Conservation (phyloP, 1,140 invertebrate species). For the Chymomyza costata region DNA sequence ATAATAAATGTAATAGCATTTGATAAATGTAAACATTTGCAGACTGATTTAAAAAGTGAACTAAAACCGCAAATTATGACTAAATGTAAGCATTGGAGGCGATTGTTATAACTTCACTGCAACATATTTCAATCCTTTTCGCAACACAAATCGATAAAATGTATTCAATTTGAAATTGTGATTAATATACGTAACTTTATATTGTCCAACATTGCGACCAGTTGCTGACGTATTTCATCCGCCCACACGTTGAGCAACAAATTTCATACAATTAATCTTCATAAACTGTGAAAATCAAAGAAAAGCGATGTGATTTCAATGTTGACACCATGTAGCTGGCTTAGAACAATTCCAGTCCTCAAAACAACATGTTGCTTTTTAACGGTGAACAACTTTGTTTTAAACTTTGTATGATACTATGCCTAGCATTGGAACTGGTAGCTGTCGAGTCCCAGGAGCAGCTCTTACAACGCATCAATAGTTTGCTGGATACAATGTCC, state of each 20-base stretch:
- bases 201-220: constrained; percentile 30
- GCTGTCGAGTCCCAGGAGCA: constrained; percentile 11
- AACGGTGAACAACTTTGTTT: constrained; percentile 18
- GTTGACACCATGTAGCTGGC: constrained; percentile 12
- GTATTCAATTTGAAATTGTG: constrained; percentile 62
- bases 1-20: no score
- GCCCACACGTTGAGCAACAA: constrained; percentile 26
- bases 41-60: no score
- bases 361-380: constrained; percentile 48
- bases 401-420: constrained; percentile 31
- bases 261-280: constrained; percentile 62
- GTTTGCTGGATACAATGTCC: constrained; percentile 41
- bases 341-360: constrained; percentile 36
- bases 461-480: constrained; percentile 41
- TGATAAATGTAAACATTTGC: no score
- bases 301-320: constrained; percentile 52
- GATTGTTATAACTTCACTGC: constrained; percentile 7
- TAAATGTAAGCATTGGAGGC: no score
- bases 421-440: constrained; percentile 1
- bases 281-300: constrained; percentile 63
- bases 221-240: constrained; percentile 20
- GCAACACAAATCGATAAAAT: constrained; percentile 43
- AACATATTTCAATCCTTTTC: neutral
- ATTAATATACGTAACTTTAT: constrained; percentile 65
- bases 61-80: no score